Base-by-base conservation (phyloP, 2,888 invertebrate genomes). In the Nasonia oneida region DNA sequence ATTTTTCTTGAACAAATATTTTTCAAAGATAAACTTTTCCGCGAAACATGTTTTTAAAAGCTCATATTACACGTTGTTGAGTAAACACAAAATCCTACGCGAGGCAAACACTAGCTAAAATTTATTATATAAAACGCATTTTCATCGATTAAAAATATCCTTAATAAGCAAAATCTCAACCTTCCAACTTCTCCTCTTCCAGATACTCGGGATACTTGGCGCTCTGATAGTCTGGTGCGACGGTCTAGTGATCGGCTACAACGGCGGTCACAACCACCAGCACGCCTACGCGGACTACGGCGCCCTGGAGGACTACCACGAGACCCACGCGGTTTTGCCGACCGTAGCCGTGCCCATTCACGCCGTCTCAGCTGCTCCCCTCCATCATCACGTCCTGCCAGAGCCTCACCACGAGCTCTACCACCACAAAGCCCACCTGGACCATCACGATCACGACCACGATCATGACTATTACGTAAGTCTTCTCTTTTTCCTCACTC, bases 401-500 rank as follows among this genome's bases (percentile, higher is more conserved):
- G 79, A 81, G 37, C 71, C 84, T 18, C 57, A 42, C 2, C 87
- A 88, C 83, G 67, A 67, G 14, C 76, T 81, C 2, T 85, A 87
- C 78, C 84, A 87, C 71, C 87, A 84, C 50, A 89, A 88, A 57
- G 88, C 90, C 83, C 88, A 89, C 42, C 88, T 83, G 37, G 89
- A 90, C 39, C 92, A 92, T 71, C 89, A 91, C 86, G 88, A 89
- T 29, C 90, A 84, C 70, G 90, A 91, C 42, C 91, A 91, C 57
- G 92, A 91, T 50, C 92, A 92, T 85, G 93, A 93, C 87, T 93
- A 93, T 87, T 93, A 93, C 88, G 93, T 93, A 87, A 92, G 92
- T 89, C 18, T 33, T 8, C 0, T 23, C 42, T n/a, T 10, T 15
- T 73, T 23, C 15, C 18, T 81, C 8, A 18, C n/a, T 81, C 2